These are phyloP conservation scores for Tenodera sinensis DNA, from an alignment of 2,888 invertebrate species.

Conservation along the genomic window DNA sequence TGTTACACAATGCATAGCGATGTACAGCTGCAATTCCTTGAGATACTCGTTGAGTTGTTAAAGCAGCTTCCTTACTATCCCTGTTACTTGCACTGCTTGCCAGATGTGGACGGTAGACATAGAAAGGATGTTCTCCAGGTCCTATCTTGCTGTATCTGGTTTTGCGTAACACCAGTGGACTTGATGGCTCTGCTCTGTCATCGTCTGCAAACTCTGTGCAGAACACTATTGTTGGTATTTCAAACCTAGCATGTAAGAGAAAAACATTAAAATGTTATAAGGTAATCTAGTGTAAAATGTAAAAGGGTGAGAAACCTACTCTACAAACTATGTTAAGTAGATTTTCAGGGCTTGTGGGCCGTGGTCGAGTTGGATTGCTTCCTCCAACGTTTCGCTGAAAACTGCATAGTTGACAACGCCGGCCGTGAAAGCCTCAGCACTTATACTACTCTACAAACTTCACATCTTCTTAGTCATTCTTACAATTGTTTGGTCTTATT, in stretches of 20 bases:
- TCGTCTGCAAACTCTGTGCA: slow-evolving; percentile 29
- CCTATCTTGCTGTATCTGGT: slow-evolving; percentile 14
- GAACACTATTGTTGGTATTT: slow-evolving; percentile 21
- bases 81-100: neutral
- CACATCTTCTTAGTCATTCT: too few species aligned
- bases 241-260: slow-evolving; percentile 8
- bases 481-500: too few species aligned
- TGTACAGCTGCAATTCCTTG: slow-evolving; percentile 31
- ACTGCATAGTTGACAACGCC: too few species aligned
- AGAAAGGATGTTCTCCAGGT: slow-evolving; percentile 3
- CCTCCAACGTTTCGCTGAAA: too few species aligned
- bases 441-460: too few species aligned
- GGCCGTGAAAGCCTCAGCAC: too few species aligned
- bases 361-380: too few species aligned
- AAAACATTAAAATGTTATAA: neutral
- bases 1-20: slow-evolving; percentile 22
- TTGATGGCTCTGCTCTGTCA: neutral
- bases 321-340: too few species aligned
- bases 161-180: slow-evolving; percentile 25
- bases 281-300: too few species aligned
- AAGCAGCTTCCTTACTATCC: neutral
- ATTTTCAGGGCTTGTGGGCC: too few species aligned
- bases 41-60: slow-evolving; percentile 28
- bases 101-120: slow-evolving; percentile 23
- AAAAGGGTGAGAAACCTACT: too few species aligned